phyloP scores from a whole-genome alignment of 2,888 invertebrate species.

The Clostera curtula region DNA sequence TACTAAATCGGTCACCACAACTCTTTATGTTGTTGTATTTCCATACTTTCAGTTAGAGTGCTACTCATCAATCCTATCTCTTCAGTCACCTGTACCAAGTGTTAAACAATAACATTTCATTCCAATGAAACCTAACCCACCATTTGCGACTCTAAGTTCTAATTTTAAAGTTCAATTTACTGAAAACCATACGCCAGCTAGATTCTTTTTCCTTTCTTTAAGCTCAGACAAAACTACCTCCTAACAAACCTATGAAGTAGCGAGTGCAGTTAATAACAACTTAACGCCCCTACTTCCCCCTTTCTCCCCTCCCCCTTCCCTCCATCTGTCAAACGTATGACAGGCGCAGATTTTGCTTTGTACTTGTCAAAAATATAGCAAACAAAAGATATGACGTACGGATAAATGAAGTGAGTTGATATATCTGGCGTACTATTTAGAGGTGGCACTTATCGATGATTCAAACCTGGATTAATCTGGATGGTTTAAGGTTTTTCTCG shows the following conservation, averaged over 20 bases:
- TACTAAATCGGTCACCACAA: too few species aligned
- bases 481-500: too few species aligned
- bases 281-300: constrained; percentile 46
- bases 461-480: constrained; percentile 1
- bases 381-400: constrained; percentile 70
- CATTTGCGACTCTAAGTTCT: too few species aligned
- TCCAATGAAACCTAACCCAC: too few species aligned
- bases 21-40: too few species aligned
- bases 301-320: constrained; percentile 19
- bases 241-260: constrained; percentile 34
- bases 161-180: too few species aligned
- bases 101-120: too few species aligned
- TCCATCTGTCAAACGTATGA: constrained; percentile 71
- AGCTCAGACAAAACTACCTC: constrained; percentile 5
- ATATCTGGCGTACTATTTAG: constrained; percentile 53
- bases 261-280: constrained; percentile 70
- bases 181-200: too few species aligned
- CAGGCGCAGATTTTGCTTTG: constrained; percentile 72
- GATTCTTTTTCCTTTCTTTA: too few species aligned
- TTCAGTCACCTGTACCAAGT: too few species aligned
- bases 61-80: too few species aligned
- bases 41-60: too few species aligned
- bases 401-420: constrained; percentile 75
- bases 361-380: constrained; percentile 75
- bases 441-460: constrained; percentile 33